phyloP scores from a whole-genome alignment of 1,140 invertebrate genomes.

The Bombus huntii region DNA sequence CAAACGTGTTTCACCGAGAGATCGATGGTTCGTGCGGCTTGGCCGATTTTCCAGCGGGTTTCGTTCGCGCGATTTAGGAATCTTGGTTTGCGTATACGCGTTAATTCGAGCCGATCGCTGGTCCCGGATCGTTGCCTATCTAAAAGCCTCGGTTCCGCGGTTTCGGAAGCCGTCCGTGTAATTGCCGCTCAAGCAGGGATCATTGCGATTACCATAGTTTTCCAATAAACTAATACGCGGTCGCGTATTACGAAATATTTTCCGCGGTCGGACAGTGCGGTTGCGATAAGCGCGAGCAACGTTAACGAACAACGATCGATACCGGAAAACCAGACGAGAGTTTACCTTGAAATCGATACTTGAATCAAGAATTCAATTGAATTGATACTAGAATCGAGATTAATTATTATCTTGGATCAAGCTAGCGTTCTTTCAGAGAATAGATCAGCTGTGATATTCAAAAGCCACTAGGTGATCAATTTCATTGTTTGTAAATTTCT shows the following conservation, averaged over 20 bases:
- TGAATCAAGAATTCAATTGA: background rate
- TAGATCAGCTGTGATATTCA: no score
- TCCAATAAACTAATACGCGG: constrained; percentile 27
- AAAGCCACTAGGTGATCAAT: no score
- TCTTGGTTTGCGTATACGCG: background rate
- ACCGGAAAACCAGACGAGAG: no score
- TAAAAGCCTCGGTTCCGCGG: constrained; percentile 45
- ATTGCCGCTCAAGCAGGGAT: constrained; percentile 15
- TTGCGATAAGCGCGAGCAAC: background rate
- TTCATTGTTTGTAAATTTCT: no score
- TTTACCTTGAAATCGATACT: no score
- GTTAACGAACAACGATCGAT: constrained; percentile 8
- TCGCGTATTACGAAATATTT: constrained; percentile 17
- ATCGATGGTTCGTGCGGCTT: background rate
- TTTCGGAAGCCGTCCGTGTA: constrained; percentile 1
- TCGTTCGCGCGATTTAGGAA: constrained; percentile 1
- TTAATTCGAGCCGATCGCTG: constrained; percentile 33
- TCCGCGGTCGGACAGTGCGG: background rate
- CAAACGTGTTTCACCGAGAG: background rate
- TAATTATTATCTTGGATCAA: background rate
- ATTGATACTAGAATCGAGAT: background rate
- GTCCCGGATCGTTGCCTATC: constrained; percentile 33
- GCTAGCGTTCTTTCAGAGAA: no score
- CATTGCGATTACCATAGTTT: constrained; percentile 37
- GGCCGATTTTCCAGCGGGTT: background rate